phyloP scores from a whole-genome alignment of 35 echinoderm and acorn worm genomes.

The Chiridota heheva region DNA sequence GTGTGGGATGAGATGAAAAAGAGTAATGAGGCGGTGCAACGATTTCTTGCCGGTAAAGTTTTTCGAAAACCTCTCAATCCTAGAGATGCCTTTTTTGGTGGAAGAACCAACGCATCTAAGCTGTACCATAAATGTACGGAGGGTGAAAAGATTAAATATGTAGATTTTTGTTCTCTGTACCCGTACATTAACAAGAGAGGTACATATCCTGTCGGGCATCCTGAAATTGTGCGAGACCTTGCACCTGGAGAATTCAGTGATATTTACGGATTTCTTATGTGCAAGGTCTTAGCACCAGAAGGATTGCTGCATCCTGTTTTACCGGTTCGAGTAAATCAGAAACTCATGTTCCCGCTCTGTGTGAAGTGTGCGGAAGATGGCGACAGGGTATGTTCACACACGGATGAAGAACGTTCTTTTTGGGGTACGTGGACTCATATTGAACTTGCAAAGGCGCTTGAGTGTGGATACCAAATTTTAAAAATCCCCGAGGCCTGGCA shows the following conservation, averaged over 20 bases:
- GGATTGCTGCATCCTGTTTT: conserved; percentile 8
- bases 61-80: conserved; percentile 58
- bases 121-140: conserved; percentile 40
- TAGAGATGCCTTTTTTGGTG: conserved; percentile 62
- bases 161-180: conserved; percentile 63
- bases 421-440: conserved; percentile 50
- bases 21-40: too few relatives aligned
- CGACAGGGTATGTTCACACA: not conserved
- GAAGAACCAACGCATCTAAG: conserved; percentile 52
- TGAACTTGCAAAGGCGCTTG: conserved; percentile 53
- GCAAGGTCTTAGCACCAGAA: conserved; percentile 5
- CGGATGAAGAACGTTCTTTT: conserved; percentile 26
- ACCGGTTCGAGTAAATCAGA: not conserved
- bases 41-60: too few relatives aligned
- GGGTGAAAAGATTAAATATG: conserved; percentile 56
- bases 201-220: conserved; percentile 20
- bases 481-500: conserved; percentile 60
- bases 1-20: too few relatives aligned
- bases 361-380: not conserved
- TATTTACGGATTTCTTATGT: not conserved
- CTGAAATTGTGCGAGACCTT: too few relatives aligned
- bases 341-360: conserved; percentile 14
- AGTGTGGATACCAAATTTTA: conserved; percentile 40
- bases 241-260: too few relatives aligned
- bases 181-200: conserved; percentile 40